phyloP scores from a whole-genome alignment of 1,140 invertebrate genomes.

The Listronotus oregonensis region DNA sequence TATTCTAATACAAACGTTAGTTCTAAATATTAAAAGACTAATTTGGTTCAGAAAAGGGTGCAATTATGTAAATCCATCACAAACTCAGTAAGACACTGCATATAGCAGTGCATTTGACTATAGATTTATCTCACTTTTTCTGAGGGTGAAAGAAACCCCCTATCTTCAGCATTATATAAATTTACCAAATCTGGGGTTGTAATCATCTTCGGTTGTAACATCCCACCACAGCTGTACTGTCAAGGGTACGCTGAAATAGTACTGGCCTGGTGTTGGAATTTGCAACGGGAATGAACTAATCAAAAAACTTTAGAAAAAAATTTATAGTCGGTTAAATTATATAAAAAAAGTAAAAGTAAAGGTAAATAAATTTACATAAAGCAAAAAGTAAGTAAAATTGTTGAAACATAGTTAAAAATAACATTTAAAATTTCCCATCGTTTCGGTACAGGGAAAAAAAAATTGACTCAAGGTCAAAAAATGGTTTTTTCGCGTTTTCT shows the following conservation, averaged over 20 bases:
- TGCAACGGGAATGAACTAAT: slow-evolving; percentile 62
- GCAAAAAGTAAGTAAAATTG: no score
- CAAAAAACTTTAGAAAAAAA: slow-evolving; percentile 45
- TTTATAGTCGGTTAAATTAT: no score
- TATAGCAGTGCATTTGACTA: slow-evolving; percentile 50
- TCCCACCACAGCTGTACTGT: slow-evolving; percentile 55
- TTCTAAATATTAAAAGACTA: slow-evolving; percentile 31
- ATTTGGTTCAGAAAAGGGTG: slow-evolving; percentile 52
- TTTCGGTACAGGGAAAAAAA: no score
- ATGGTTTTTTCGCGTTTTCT: no score
- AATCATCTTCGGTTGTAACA: slow-evolving; percentile 37
- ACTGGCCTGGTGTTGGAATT: slow-evolving; percentile 59
- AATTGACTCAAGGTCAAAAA: no score
- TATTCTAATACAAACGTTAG: no score
- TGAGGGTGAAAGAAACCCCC: slow-evolving; percentile 54
- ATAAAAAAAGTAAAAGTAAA: no score
- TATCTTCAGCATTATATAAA: no score
- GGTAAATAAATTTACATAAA: no score
- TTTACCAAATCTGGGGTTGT: slow-evolving; percentile 32
- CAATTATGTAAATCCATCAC: slow-evolving; percentile 47
- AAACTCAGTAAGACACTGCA: slow-evolving; percentile 54
- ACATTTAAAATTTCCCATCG: no score
- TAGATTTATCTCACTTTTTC: slow-evolving; percentile 61
- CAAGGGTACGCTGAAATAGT: slow-evolving; percentile 61
- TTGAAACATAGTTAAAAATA: no score